Evolutionary conservation across 2,888 invertebrate genomes (phyloP), one percentile per base, ranked within the genome.

Genomic region (Cheilosia urbana): DNA sequence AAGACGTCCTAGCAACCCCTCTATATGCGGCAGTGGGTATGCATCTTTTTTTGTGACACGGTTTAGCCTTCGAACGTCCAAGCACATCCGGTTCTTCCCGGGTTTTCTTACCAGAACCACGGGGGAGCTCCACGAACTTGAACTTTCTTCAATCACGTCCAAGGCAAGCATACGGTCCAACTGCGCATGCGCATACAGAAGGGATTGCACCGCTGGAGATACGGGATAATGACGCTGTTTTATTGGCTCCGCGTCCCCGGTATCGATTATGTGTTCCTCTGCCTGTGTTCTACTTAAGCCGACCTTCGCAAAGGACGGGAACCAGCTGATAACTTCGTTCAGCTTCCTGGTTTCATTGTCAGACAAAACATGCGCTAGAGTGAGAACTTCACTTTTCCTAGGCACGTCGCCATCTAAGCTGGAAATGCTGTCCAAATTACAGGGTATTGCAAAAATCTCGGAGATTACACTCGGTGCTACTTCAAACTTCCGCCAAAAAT

Each of bases 111-210:
- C 27, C 2, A 69, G 19, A 21, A 57, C 42, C 0, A 45, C 24
- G 0, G 69, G 69, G 4, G 69, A 57, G 21, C 57, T 69, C 69
- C 69, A 47, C 9, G 69, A 15, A 11, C 45, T 69, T 1, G 37
- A 19, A 17, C 68, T 68, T 6, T 42, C 42, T 7, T 68, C 55
- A 17, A 68, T 68, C 13, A 68, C 7, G 0, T 9, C 9, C 2
- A 30, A 9, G 2, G 30, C 30, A 9, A 30, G 9, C 30, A 30
- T 71, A 3, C 45, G 45, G n/a, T 47, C 45, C 13, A 30, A 30
- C 15, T 27, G 53, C 6, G 5, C n/a, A n/a, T n/a, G n/a, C n/a
- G n/a, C 53, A 30, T 53, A 34, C 2, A 71, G 27, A 2, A 58
- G 9, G 0, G 45, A 1, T 27, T 58, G 47, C 11, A 49, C 42